Conservation (phyloP, 2,113 vertebrate species). For the Lontra canadensis region DNA sequence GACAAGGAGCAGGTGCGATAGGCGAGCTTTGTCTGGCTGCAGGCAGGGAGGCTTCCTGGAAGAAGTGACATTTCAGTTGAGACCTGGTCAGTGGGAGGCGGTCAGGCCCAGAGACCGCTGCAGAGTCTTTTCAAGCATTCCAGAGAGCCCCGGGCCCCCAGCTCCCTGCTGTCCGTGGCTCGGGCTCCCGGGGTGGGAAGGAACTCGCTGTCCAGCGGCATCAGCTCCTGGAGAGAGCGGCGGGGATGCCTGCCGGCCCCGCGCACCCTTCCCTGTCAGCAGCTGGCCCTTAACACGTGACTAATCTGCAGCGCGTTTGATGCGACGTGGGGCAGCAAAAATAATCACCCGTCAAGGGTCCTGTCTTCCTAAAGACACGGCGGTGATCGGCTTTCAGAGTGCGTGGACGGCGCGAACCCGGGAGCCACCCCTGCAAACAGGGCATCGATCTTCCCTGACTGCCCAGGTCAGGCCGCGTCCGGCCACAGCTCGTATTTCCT, state of each 20-base stretch:
- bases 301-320: constrained; percentile 72
- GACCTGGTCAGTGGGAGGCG: not conserved
- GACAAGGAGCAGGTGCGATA: not conserved
- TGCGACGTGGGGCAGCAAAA: constrained; percentile 82
- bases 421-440: constrained; percentile 76
- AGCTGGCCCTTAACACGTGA: constrained; percentile 80
- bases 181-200: rapidly evolving
- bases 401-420: constrained; percentile 76
- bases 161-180: not conserved
- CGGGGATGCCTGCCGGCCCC: not conserved
- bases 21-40: not conserved
- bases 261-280: not conserved
- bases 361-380: constrained; percentile 80
- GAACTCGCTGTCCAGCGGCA: rapidly evolving
- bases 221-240: not conserved
- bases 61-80: not conserved
- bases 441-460: constrained; percentile 75
- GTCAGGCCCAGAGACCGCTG: not conserved
- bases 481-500: constrained; percentile 47
- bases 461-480: not conserved
- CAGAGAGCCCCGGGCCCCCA: not conserved
- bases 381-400: constrained; percentile 81
- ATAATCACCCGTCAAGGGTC: constrained; percentile 85
- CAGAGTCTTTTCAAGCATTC: not conserved
- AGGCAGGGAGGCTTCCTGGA: not conserved